These are phyloP conservation scores for Drosophila multiciliata DNA, from an alignment of 2,888 invertebrate genomes.

Conservation along the genomic window DNA sequence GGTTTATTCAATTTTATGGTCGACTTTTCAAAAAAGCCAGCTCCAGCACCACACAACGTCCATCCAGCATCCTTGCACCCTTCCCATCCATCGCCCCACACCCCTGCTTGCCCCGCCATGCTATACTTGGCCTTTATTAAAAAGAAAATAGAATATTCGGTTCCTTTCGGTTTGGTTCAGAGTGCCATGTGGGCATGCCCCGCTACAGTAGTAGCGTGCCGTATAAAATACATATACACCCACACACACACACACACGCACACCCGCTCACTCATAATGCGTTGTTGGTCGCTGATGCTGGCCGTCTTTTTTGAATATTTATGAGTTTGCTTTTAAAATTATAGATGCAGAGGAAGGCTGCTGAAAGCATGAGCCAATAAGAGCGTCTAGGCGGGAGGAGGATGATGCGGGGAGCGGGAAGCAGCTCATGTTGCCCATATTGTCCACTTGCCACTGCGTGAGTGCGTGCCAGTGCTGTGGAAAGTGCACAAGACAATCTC, in stretches of 20 bases:
- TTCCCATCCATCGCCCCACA: not conserved
- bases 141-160: constrained; percentile 79
- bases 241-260: constrained; percentile 26
- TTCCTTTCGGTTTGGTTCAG: constrained; percentile 38
- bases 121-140: constrained; percentile 65
- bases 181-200: constrained; percentile 55
- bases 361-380: constrained; percentile 42
- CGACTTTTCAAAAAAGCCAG: constrained; percentile 75
- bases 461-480: constrained; percentile 43
- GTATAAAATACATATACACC: constrained; percentile 56
- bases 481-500: constrained; percentile 59
- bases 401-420: not conserved
- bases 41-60: constrained; percentile 42
- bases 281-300: constrained; percentile 70
- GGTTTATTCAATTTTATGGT: constrained; percentile 81
- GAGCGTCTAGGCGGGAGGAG: not conserved
- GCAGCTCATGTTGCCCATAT: constrained; percentile 29
- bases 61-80: constrained; percentile 3
- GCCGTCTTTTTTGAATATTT: constrained; percentile 78
- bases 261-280: constrained; percentile 52
- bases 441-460: constrained; percentile 56
- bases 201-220: constrained; percentile 32
- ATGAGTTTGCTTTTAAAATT: constrained; percentile 81
- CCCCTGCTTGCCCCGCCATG: not conserved
- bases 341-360: constrained; percentile 71